These are phyloP conservation scores for Drosophila sulfurigaster DNA, from an alignment of 1,140 invertebrate species.

Conservation along the genomic window DNA sequence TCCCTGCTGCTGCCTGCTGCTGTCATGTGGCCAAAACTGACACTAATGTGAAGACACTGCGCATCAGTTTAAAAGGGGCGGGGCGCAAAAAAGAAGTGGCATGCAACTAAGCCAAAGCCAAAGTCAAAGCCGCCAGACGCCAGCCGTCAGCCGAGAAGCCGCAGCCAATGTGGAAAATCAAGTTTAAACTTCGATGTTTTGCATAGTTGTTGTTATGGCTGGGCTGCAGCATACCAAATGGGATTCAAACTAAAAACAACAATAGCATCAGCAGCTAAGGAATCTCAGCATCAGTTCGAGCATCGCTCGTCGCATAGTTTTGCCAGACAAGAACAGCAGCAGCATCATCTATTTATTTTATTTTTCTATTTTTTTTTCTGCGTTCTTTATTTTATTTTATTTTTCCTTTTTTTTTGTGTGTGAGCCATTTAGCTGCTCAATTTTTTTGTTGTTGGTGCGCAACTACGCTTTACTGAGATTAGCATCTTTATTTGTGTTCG, in stretches of 20 bases:
- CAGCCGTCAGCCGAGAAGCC: neutral
- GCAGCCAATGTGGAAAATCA: constrained; percentile 61
- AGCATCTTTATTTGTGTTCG: constrained; percentile 84
- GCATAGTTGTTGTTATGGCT: constrained; percentile 42
- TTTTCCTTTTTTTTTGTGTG: constrained; percentile 22
- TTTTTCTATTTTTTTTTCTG: constrained; percentile 44
- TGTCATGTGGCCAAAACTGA: constrained; percentile 58
- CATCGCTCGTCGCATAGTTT: constrained; percentile 42
- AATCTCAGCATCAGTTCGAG: constrained; percentile 54
- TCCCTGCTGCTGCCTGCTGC: neutral
- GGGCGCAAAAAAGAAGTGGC: neutral
- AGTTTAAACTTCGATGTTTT: constrained; percentile 74
- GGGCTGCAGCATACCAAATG: constrained; percentile 69
- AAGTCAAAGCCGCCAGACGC: constrained; percentile 3
- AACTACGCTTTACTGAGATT: constrained; percentile 74
- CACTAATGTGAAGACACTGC: constrained; percentile 52
- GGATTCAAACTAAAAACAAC: constrained; percentile 54
- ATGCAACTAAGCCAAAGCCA: constrained; percentile 35
- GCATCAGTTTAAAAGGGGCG: constrained; percentile 1
- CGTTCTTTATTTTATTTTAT: too few relatives aligned
- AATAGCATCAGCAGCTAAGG: constrained; percentile 39
- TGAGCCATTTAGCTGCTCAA: constrained; percentile 64
- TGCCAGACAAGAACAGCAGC: constrained; percentile 23
- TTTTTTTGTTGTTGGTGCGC: constrained; percentile 49
- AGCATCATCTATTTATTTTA: constrained; percentile 37